phyloP scores from a whole-genome alignment of 2,113 vertebrate genomes.

The Halichoeres trimaculatus region DNA sequence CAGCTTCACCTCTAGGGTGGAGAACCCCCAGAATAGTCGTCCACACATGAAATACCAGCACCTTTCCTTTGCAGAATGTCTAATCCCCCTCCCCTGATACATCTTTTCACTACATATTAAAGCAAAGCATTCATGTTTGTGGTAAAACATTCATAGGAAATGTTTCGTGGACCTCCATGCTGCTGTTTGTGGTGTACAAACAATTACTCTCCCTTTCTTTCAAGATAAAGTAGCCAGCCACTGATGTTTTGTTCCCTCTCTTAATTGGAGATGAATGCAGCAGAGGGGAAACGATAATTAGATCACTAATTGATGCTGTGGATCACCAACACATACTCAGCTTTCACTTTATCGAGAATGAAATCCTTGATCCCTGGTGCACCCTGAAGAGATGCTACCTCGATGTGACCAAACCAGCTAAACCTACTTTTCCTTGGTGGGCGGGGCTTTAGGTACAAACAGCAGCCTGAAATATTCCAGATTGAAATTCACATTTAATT shows the following conservation, averaged over 20 bases:
- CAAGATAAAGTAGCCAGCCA: neutral
- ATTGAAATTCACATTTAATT: slow-evolving; percentile 1
- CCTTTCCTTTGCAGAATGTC: slow-evolving; percentile 42
- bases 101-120: neutral
- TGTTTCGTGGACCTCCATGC: neutral
- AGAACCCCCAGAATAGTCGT: slow-evolving; percentile 52
- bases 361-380: neutral
- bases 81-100: neutral
- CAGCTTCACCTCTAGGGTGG: slow-evolving; percentile 42
- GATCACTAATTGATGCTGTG: slow-evolving; percentile 24
- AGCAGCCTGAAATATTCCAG: neutral
- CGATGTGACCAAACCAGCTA: neutral
- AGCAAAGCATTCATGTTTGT: neutral
- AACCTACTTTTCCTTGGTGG: neutral
- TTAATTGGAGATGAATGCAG: slow-evolving; percentile 17
- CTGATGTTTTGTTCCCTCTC: neutral
- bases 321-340: neutral
- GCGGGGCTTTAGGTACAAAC: slow-evolving; percentile 7
- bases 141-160: neutral
- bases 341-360: slow-evolving; percentile 19
- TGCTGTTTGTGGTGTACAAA: slow-evolving; percentile 4
- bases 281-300: neutral
- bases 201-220: neutral
- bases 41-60: slow-evolving; percentile 47
- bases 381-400: neutral